Evolutionary conservation across 2,888 invertebrate genomes (phyloP).

Genomic region (Acholoe squamosa): DNA sequence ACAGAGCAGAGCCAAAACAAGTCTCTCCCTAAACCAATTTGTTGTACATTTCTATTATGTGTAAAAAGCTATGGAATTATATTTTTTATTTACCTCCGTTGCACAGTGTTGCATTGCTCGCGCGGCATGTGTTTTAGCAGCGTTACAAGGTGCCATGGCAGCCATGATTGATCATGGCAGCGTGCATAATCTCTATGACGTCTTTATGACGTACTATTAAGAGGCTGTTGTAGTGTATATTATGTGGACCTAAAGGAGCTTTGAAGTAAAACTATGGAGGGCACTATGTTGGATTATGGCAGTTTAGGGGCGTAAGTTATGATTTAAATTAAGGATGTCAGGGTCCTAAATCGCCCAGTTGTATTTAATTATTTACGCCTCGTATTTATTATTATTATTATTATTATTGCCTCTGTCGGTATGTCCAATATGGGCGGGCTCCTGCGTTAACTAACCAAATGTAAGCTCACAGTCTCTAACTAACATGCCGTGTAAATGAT

Average conservation of each 20-base stretch:
- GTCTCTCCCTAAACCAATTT: background rate
- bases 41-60: slow-evolving; percentile 56
- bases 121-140: background rate
- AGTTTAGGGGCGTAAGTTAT: background rate
- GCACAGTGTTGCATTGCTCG: slow-evolving; percentile 7
- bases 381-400: slow-evolving; percentile 37
- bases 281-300: background rate
- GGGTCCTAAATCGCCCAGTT: background rate
- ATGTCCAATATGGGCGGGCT: background rate
- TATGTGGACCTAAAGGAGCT: slow-evolving; percentile 16
- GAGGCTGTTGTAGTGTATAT: background rate
- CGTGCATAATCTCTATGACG: slow-evolving; percentile 39
- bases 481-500: slow-evolving; percentile 21
- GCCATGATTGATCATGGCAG: background rate
- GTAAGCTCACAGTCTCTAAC: background rate
- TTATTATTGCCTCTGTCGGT: background rate
- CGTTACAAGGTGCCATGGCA: slow-evolving; percentile 33
- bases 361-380: slow-evolving; percentile 31
- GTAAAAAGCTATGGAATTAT: slow-evolving; percentile 19
- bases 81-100: slow-evolving; percentile 54
- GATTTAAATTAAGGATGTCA: background rate
- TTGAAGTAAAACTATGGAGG: background rate
- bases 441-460: background rate
- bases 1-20: slow-evolving; percentile 39
- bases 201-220: background rate